Conservation (phyloP, 2,888 invertebrate species). For the Eucera pruinosa region DNA sequence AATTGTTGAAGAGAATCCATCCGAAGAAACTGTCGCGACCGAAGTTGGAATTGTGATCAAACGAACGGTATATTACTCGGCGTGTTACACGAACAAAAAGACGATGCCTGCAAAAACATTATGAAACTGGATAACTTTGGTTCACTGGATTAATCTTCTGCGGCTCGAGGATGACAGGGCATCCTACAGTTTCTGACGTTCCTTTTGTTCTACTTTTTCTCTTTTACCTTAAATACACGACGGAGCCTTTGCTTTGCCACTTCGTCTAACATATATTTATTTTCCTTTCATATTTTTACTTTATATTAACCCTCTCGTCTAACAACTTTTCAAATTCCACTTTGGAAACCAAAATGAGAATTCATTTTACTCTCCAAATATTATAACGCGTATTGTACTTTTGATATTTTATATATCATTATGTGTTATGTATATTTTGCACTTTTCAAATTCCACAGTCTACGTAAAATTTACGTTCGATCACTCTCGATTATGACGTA, state of each 20-base stretch:
- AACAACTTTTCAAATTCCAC: too few relatives aligned
- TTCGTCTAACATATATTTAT: neutral
- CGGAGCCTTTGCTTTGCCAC: neutral
- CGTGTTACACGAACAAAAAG: slow-evolving; percentile 10
- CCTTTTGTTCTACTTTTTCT: neutral
- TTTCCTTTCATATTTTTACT: too few relatives aligned
- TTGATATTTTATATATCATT: too few relatives aligned
- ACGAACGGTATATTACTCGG: slow-evolving; percentile 15
- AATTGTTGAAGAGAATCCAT: neutral
- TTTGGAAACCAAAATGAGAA: too few relatives aligned
- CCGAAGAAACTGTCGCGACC: slow-evolving; percentile 23
- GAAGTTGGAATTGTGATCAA: slow-evolving; percentile 16
- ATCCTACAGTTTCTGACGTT: neutral
- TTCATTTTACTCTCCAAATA: too few relatives aligned
- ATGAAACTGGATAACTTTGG: slow-evolving; percentile 9
- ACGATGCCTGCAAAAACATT: slow-evolving; percentile 17
- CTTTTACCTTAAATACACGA: neutral
- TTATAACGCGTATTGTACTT: too few relatives aligned
- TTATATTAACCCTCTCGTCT: too few relatives aligned
- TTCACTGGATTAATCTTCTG: slow-evolving; percentile 18
- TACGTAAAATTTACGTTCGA: too few relatives aligned
- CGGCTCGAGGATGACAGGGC: neutral
- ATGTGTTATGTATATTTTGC: too few relatives aligned
- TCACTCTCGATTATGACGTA: too few relatives aligned
- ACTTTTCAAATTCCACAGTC: too few relatives aligned